These are phyloP conservation scores for Phylloscopus trochilus DNA, from an alignment of 2,113 vertebrate genomes.

Conservation along the genomic window DNA sequence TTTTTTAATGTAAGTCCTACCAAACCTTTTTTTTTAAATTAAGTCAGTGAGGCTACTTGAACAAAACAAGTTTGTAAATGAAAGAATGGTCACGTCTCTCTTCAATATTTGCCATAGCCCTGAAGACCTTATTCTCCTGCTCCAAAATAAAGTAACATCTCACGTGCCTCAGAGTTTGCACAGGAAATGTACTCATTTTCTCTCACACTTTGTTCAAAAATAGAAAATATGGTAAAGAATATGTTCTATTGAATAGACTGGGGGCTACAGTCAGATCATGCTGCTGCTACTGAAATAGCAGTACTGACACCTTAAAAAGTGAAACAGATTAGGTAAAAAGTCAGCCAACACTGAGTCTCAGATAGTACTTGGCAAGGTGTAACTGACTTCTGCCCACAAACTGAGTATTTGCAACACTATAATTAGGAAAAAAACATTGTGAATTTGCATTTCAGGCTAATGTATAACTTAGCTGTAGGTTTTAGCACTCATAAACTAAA, in stretches of 20 bases:
- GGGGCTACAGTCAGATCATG: not conserved
- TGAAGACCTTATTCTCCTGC: not conserved
- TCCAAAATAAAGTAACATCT: not conserved
- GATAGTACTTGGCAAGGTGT: not conserved
- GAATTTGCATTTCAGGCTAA: not conserved
- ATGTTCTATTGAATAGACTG: not conserved
- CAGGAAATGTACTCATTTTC: not conserved
- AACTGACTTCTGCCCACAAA: not conserved
- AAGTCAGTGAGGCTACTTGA: not conserved
- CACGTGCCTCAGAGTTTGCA: not conserved
- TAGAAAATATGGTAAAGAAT: not conserved
- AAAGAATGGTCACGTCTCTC: not conserved
- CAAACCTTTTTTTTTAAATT: not conserved
- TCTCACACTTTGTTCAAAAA: not conserved
- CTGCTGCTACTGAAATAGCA: not conserved
- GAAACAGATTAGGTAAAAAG: not conserved
- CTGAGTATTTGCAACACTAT: not conserved
- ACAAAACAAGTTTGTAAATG: not conserved
- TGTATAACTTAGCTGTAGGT: not conserved
- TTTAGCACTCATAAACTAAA: not conserved
- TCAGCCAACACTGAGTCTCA: not conserved
- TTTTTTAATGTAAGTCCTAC: not conserved
- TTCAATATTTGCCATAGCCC: not conserved
- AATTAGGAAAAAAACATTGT: not conserved
- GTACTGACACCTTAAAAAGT: not conserved